Conservation (phyloP, 2,888 invertebrate species). For the Pristionchus japonicus region DNA sequence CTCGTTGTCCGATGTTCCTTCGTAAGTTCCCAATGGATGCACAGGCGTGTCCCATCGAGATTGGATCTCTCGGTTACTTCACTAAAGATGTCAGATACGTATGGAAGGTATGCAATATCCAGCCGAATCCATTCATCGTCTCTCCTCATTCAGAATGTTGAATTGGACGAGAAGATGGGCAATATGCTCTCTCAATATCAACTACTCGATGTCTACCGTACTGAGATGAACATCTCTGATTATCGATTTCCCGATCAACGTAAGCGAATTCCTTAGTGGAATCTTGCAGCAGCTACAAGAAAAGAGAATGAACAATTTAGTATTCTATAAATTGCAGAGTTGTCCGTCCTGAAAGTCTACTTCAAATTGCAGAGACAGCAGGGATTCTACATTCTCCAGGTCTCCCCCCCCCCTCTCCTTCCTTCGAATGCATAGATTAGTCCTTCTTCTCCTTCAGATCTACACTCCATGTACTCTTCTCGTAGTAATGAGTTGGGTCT, state of each 20-base stretch:
- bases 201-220: slow-evolving; percentile 80
- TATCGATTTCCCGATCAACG: slow-evolving; percentile 56
- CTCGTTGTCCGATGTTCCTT: slow-evolving; percentile 88
- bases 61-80: slow-evolving; percentile 82
- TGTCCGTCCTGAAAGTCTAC: slow-evolving; percentile 81
- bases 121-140: neutral
- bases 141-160: slow-evolving; percentile 73
- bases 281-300: too few species aligned
- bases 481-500: slow-evolving; percentile 82
- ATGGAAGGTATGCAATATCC: slow-evolving; percentile 80
- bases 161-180: slow-evolving; percentile 89
- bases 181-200: slow-evolving; percentile 95
- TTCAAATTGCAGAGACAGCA: slow-evolving; percentile 87
- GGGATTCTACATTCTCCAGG: slow-evolving; percentile 82
- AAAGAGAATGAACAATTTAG: too few species aligned
- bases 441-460: slow-evolving; percentile 77
- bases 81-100: slow-evolving; percentile 86
- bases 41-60: slow-evolving; percentile 68
- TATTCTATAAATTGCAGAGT: slow-evolving; percentile 52
- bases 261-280: slow-evolving; percentile 14
- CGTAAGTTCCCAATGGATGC: slow-evolving; percentile 90
- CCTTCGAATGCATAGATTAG: too few species aligned
- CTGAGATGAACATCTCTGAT: slow-evolving; percentile 67
- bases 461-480: slow-evolving; percentile 77
- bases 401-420: neutral